Percentiles rank a stretch among this genome's conserved stretches.
Conservation (phyloP, 2,113 vertebrate species). For the Budorcas taxicolor region DNA sequence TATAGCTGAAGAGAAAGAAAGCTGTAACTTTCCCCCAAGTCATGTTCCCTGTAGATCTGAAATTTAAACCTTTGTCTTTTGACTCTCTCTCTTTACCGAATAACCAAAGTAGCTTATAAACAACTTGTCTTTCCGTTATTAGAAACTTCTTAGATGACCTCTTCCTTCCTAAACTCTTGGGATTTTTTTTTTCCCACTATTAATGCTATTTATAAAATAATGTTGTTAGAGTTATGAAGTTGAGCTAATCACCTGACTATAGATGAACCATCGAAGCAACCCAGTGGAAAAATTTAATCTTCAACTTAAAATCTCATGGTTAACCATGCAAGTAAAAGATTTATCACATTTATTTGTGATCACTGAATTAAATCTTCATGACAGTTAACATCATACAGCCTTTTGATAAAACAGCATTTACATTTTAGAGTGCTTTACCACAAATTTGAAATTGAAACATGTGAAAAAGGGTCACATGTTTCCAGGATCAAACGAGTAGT, state of each 20-base stretch:
- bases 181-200: not conserved
- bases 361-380: conserved; percentile 58
- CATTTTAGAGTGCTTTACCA: conserved; percentile 18
- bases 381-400: conserved; percentile 24
- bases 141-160: not conserved
- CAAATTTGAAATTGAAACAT: not conserved
- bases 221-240: not conserved
- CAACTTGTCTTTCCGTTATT: not conserved
- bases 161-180: not conserved
- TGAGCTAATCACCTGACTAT: not conserved
- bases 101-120: not conserved
- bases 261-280: not conserved
- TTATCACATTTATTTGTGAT: conserved; percentile 64
- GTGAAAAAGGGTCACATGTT: not conserved
- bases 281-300: conserved; percentile 51
- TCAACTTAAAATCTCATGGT: conserved; percentile 62
- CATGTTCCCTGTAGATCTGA: not conserved
- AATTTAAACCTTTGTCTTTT: not conserved
- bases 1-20: not conserved
- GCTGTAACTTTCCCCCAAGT: not conserved
- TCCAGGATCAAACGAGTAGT: not conserved
- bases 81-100: not conserved
- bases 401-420: conserved; percentile 56
- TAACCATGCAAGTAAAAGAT: conserved; percentile 72
- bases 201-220: not conserved